Evolutionary conservation across 2,888 invertebrate genomes (phyloP).

Genomic region (Cantharis rufa): DNA sequence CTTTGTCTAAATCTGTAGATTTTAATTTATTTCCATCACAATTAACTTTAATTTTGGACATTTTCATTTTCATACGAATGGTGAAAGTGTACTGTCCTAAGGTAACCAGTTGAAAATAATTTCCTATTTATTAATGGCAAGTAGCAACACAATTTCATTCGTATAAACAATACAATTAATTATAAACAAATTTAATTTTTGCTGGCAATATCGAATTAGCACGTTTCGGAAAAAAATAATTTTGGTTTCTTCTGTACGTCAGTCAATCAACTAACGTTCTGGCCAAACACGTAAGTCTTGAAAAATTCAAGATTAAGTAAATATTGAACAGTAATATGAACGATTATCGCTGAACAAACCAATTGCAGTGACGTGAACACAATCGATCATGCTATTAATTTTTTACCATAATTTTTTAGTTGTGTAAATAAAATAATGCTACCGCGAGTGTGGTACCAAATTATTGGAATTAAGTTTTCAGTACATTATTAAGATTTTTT

Average conservation of each 20-base stretch:
- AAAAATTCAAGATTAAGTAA: constrained; percentile 5
- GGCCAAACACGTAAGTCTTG: neutral
- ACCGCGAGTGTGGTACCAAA: too few species aligned
- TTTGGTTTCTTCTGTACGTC: neutral
- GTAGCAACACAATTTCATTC: neutral
- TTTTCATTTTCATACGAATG: neutral
- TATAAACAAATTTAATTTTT: neutral
- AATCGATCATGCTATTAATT: neutral
- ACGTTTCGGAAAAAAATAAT: neutral
- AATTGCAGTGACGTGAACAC: constrained; percentile 3
- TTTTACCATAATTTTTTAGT: neutral
- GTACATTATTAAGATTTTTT: neutral
- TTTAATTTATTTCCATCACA: constrained; percentile 7
- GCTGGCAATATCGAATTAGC: neutral
- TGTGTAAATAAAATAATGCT: neutral
- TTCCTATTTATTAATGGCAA: neutral
- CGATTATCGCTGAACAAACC: constrained; percentile 11
- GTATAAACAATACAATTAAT: neutral
- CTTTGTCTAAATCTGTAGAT: constrained; percentile 32
- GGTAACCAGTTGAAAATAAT: neutral
- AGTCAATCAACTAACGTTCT: neutral
- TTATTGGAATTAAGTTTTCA: neutral
- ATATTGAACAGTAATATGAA: constrained; percentile 12
- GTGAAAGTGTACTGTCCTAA: neutral
- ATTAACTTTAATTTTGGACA: neutral